Evolutionary conservation across 2,888 invertebrate species (phyloP), one percentile per base, ranked within the genome.

Genomic region (Macroteleia sp.): DNA sequence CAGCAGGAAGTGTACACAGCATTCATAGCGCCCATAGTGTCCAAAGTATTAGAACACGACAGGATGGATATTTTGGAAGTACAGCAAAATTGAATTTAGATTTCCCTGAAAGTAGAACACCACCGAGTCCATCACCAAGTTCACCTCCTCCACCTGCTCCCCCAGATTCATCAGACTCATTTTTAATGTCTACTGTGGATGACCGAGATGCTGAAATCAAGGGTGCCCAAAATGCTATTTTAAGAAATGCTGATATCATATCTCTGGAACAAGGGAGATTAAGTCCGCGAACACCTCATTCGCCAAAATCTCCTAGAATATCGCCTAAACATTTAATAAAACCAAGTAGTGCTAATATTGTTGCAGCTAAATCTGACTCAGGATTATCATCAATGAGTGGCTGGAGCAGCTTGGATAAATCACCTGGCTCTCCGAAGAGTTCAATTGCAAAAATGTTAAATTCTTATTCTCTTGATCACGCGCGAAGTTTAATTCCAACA

Each of bases 341-440:
- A 81, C 91, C 92, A 73, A 93, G 93, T 79, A 93, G 93, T 22
- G 85, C 88, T 4, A 94, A 94, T 87, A 95, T 95, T 76, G 94
- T 94, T 1, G 93, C 95, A 3, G 95, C 96, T 0, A 97, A 96
- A 90, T 97, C 97, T 0, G 97, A 97, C 90, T 97, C 97, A 0
- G 97, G 97, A 0, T 92, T 97, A 54, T 96, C 96, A 0, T 97
- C 97, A 4, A 95, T 97, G 95, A 96, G 96, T 87, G 96, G 96
- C 3, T 96, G 96, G 94, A 96, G 96, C 9, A 96, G 96, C 87
- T 92, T 96, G 85, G 96, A 97, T 90, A 96, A 96, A 92, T 96
- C 96, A 28, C 96, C 96, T 2, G 95, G 95, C 20, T 96, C 96
- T 0, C 96, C 96, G 0, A 95, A 95, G 89, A 94, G 92, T 92